Evolutionary conservation across 2,888 invertebrate genomes (phyloP), one percentile per base, ranked within the genome.

Genomic region (Marronus borbonicus): DNA sequence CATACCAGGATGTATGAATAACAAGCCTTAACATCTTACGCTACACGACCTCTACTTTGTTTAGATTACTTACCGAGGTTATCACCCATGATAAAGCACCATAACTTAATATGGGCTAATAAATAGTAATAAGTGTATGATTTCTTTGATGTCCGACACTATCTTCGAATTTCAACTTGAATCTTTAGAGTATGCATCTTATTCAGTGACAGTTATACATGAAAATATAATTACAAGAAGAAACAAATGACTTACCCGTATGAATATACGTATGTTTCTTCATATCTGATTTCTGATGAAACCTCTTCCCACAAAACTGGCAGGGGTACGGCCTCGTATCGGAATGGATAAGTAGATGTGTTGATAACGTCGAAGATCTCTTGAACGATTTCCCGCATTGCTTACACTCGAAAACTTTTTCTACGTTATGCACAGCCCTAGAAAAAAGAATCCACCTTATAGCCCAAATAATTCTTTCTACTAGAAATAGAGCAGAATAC

Each of bases 231-330:
- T 52, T 52, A 60, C 17, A 60, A 24, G 24, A 24, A 12, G 7
- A 12, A 60, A 60, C 8, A 8, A 24, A 28, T 12, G 24, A 58
- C 75, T 69, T 86, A 96, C 96, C 96, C 85, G 96, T 97, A 84
- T 97, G 96, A 81, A 96, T 96, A 88, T 96, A 97, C 28, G 96
- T 97, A 89, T 97, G 96, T 84, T 97, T 97, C 90, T 97, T 97
- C 97, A 97, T 97, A 88, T 97, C 97, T 0, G 95, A 96, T 88
- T 97, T 97, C 89, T 97, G 97, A 86, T 97, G 97, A 90, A 97
- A 97, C 83, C 96, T 89, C 87, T 97, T 97, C 75, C 96, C 96
- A 88, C 96, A 97, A 89, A 95, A 96, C 86, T 94, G 94, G 88
- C 96, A 96, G 14, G 96, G 96, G 86, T 96, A 97, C 8, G 96